These are phyloP conservation scores for Cerastis rubricosa DNA, from an alignment of 2,888 invertebrate genomes.

Conservation along the genomic window DNA sequence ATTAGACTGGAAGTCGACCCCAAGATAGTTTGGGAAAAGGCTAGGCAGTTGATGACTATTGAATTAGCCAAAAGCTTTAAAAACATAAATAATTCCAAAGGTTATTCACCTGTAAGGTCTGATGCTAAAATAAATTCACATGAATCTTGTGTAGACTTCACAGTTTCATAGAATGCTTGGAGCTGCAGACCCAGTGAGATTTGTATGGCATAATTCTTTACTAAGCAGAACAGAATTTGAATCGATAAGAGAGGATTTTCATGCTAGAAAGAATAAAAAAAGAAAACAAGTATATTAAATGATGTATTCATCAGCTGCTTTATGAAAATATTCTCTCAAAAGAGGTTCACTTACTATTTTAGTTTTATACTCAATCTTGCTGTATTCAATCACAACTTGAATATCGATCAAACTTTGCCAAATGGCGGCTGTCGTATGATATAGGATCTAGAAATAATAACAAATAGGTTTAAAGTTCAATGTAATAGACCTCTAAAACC, in stretches of 20 bases:
- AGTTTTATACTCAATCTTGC: conserved; percentile 10
- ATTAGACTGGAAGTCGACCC: no score
- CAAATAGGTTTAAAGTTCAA: not conserved
- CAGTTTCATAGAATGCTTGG: conserved; percentile 9
- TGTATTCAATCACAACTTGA: conserved; percentile 24
- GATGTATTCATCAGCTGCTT: not conserved
- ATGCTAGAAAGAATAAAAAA: not conserved
- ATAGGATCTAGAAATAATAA: conserved; percentile 2
- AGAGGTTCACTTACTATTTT: conserved; percentile 1
- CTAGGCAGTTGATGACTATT: not conserved
- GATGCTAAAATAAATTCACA: conserved; percentile 11
- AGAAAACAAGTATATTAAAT: not conserved
- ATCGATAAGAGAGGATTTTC: not conserved
- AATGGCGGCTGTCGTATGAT: not conserved
- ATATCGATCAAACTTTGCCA: conserved; percentile 17
- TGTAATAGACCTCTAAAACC: not conserved
- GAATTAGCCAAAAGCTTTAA: not conserved
- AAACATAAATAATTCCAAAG: not conserved
- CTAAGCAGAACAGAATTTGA: not conserved
- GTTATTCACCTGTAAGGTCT: conserved; percentile 3
- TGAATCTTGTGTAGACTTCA: conserved; percentile 3
- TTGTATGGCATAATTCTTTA: conserved; percentile 11
- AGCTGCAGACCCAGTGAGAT: conserved; percentile 9
- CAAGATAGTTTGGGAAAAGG: no score
- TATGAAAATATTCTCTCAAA: not conserved